phyloP scores from a whole-genome alignment of 2,888 invertebrate genomes.

The Melangyna quadrimaculata region DNA sequence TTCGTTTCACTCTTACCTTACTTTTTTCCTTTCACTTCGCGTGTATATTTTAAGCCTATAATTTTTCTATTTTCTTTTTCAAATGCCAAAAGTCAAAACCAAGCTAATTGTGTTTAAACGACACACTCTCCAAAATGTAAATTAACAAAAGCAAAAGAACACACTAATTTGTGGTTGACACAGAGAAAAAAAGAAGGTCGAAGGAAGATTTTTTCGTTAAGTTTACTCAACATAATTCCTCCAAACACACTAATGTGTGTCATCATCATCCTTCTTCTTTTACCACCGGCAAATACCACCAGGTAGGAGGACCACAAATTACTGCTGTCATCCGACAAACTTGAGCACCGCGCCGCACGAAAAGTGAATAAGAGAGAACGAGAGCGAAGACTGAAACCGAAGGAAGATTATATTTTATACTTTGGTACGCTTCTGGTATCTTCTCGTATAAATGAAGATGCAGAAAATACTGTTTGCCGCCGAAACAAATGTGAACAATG shows the following conservation, averaged over 20 bases:
- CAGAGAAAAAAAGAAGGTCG: background rate
- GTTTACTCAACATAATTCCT: background rate
- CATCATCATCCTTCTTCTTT: background rate
- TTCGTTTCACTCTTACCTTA: too few species aligned
- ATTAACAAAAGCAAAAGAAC: background rate
- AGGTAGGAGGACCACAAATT: background rate
- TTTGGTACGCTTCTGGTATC: background rate
- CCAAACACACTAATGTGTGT: constrained; percentile 1
- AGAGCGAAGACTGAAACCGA: background rate
- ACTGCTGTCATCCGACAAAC: background rate
- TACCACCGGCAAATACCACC: background rate
- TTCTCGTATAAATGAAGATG: background rate
- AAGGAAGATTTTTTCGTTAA: background rate
- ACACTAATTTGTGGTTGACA: background rate
- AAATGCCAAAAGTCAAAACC: too few species aligned
- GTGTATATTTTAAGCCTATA: too few species aligned
- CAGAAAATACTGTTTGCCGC: background rate
- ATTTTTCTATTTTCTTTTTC: too few species aligned
- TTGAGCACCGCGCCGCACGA: background rate
- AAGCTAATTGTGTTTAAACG: too few species aligned
- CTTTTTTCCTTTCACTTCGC: too few species aligned
- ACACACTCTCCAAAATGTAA: too few species aligned
- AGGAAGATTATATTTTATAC: too few species aligned
- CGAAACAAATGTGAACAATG: background rate
- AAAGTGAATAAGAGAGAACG: background rate